Base-by-base conservation (phyloP, 2,888 invertebrate genomes). In the Drosophila dives region DNA sequence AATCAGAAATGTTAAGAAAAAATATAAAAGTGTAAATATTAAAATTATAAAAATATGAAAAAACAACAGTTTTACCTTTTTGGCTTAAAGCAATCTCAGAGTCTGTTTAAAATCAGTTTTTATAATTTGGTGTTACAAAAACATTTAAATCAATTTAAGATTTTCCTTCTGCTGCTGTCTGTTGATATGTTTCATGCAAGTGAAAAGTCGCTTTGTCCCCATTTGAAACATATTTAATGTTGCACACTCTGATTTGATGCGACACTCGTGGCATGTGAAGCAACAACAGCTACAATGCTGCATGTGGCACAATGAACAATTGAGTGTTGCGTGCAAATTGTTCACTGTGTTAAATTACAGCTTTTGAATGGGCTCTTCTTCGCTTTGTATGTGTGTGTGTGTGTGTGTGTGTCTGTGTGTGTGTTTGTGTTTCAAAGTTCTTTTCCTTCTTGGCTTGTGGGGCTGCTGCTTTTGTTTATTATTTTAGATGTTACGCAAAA, bases 291-390 rank as follows among this genome's bases (percentile, higher is more conserved):
- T 20, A 64, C 42, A 48, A 54, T 36, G 26, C 17, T 17, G 23
- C 17, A 10, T 12, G 32, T 51, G 51, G 55, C n/a, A 58, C 26
- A 53, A 36, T 38, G 20, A 55, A 67, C 65, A 75, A 65, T 70
- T 65, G 75, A 70, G 69, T 66, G 59, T 75, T 75, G 23, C 51
- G 26, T 48, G 64, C 61, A 64, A 67, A 77, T 72, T 78, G 62
- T 60, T 60, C 59, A 38, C 33, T 58, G 68, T 69, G 75, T 74
- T 78, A 65, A 77, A 69, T 77, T 78, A 74, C 73, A 69, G 61
- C 62, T 59, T 29, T 55, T 42, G 49, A 59, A 59, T 20, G 15
- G 20, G 51, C 72, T 58, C 61, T 72, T 78, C 72, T 78, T 15
- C 10, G 33, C 7, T 72, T 63, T 64, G 62, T 48, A 10, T 49